Evolutionary conservation across 2,888 invertebrate genomes (phyloP).

Genomic region (Byasa hedistus): DNA sequence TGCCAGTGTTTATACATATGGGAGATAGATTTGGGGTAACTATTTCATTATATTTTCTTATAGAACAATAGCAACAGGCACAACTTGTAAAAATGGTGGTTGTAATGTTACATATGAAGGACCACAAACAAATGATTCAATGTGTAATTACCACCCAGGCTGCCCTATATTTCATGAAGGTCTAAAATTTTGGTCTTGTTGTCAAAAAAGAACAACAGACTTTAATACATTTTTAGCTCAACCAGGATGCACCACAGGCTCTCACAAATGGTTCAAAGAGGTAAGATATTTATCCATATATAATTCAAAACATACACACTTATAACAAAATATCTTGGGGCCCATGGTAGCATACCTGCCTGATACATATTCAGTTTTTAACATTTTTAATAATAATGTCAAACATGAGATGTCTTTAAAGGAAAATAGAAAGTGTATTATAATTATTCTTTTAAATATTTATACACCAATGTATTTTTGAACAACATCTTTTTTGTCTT

Average conservation of each 20-base stretch:
- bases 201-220: constrained; percentile 94
- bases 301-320: too few species aligned
- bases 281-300: constrained; percentile 49
- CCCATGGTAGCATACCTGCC: too few species aligned
- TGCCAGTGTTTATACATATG: too few species aligned
- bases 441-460: too few species aligned
- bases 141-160: constrained; percentile 92
- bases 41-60: constrained; percentile 30
- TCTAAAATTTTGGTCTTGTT: constrained; percentile 98
- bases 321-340: too few species aligned
- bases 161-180: constrained; percentile 97
- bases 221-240: constrained; percentile 95
- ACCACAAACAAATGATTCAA: constrained; percentile 78
- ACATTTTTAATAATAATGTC: too few species aligned
- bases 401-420: too few species aligned
- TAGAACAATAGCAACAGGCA: constrained; percentile 83
- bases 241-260: constrained; percentile 91
- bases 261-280: constrained; percentile 92
- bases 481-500: too few species aligned
- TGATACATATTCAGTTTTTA: too few species aligned
- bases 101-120: constrained; percentile 86
- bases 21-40: too few species aligned
- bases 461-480: too few species aligned
- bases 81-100: constrained; percentile 91
- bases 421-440: too few species aligned